Conservation (phyloP, 53 echinoderm and acorn worm species). For the Luidia sarsii region DNA sequence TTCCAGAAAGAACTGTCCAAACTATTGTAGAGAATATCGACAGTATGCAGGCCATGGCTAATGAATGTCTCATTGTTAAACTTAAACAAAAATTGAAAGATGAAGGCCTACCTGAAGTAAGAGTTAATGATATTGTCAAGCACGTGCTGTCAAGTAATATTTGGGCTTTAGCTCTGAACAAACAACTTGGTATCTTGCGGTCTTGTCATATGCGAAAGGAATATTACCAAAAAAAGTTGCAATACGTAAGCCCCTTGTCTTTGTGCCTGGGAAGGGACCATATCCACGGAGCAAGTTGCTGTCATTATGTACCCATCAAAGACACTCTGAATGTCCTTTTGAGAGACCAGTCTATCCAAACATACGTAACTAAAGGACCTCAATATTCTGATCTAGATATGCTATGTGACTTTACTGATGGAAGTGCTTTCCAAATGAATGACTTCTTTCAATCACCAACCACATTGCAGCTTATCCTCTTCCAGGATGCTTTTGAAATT, state of each 20-base stretch:
- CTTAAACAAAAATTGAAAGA: slow-evolving; percentile 31
- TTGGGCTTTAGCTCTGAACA: slow-evolving; percentile 16
- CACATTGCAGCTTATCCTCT: slow-evolving; percentile 38
- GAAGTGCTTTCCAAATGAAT: background rate
- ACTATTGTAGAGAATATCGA: slow-evolving; percentile 42
- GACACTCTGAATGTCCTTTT: slow-evolving; percentile 53
- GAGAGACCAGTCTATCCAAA: slow-evolving; percentile 41
- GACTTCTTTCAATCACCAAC: slow-evolving; percentile 6
- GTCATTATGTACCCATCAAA: slow-evolving; percentile 70
- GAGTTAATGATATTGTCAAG: background rate
- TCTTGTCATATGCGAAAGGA: slow-evolving; percentile 40
- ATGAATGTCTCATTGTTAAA: background rate
- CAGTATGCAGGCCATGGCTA: slow-evolving; percentile 14
- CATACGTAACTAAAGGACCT: background rate
- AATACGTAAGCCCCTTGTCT: slow-evolving; percentile 46
- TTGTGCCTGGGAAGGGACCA: slow-evolving; percentile 53
- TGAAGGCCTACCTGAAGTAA: slow-evolving; percentile 10
- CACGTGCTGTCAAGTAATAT: background rate
- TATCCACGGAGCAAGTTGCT: slow-evolving; percentile 8
- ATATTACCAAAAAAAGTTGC: slow-evolving; percentile 48
- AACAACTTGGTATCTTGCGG: slow-evolving; percentile 42
- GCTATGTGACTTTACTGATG: no score
- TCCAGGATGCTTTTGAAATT: slow-evolving; percentile 71
- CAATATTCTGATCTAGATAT: no score
- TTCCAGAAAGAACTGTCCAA: slow-evolving; percentile 50